Percentiles rank a stretch among this genome's conserved stretches.
These are phyloP conservation scores for Trichacis sp. DNA, from an alignment of 2,888 invertebrate species.

Conservation along the genomic window DNA sequence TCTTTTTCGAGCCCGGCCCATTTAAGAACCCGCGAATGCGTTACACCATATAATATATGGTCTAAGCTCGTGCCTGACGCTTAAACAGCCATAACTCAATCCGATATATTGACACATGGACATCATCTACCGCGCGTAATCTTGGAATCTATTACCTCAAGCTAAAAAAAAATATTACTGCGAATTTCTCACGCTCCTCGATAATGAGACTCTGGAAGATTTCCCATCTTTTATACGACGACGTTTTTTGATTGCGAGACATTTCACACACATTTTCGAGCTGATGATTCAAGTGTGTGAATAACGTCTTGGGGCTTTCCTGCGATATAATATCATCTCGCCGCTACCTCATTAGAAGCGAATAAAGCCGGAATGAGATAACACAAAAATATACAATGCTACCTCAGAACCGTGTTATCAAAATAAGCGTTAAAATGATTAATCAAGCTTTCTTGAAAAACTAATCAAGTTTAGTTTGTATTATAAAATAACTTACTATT, in stretches of 20 bases:
- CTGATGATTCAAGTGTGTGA: background rate
- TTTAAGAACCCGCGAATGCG: too few species aligned
- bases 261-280: background rate
- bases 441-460: background rate
- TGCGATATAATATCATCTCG: background rate
- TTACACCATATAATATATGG: too few species aligned
- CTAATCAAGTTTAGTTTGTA: too few species aligned
- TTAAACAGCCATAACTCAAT: too few species aligned
- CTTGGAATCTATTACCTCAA: too few species aligned
- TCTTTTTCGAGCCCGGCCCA: too few species aligned
- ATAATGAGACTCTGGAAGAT: background rate
- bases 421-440: background rate
- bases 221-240: background rate
- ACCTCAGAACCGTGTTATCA: background rate
- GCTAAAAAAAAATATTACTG: too few species aligned
- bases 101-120: too few species aligned
- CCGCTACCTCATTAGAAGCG: constrained; percentile 1
- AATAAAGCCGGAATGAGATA: background rate
- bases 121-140: too few species aligned
- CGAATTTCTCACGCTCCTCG: background rate
- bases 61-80: too few species aligned
- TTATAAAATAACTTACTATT: too few species aligned
- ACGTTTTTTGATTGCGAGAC: background rate
- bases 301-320: background rate
- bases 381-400: background rate